Conservation (phyloP, 2,113 vertebrate genomes). For the Elephas maximus region DNA sequence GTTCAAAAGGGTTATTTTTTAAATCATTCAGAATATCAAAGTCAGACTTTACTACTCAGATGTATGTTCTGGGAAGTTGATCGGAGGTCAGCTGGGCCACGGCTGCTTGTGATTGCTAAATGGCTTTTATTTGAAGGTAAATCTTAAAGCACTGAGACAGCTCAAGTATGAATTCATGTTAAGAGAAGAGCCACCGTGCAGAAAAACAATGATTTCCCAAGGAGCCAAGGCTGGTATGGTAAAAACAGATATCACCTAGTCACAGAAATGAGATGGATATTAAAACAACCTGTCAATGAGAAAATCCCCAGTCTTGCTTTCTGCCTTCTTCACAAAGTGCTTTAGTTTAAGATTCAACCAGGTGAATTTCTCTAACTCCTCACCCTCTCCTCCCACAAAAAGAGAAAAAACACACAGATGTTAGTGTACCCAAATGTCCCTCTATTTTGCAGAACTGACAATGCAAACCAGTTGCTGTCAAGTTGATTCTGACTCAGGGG, state of each 20-base stretch:
- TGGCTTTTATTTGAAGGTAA: constrained; percentile 42
- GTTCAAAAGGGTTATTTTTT: constrained; percentile 51
- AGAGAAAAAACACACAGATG: background rate
- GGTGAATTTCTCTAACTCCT: too few species aligned
- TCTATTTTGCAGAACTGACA: background rate
- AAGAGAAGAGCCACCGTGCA: constrained; percentile 41
- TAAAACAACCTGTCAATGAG: background rate
- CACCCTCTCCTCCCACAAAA: background rate
- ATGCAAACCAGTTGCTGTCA: too few species aligned
- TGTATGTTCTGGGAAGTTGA: background rate
- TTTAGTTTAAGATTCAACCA: background rate
- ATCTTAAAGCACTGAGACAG: background rate
- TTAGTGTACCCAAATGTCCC: fast-evolving
- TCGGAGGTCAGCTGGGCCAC: background rate
- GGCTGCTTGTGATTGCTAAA: background rate
- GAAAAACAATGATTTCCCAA: background rate
- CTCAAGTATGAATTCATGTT: background rate
- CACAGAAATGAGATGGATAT: background rate
- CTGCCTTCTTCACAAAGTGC: background rate
- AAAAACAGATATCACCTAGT: background rate
- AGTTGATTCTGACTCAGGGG: too few species aligned
- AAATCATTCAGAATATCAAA: constrained; percentile 2
- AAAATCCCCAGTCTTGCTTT: background rate
- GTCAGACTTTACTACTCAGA: background rate
- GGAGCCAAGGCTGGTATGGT: fast-evolving